A percentile compares a stretch with the other conserved stretches of the same genome.
These are phyloP conservation scores for Patiria pectinifera DNA, from an alignment of 53 echinoderm and acorn worm genomes.

Conservation along the genomic window DNA sequence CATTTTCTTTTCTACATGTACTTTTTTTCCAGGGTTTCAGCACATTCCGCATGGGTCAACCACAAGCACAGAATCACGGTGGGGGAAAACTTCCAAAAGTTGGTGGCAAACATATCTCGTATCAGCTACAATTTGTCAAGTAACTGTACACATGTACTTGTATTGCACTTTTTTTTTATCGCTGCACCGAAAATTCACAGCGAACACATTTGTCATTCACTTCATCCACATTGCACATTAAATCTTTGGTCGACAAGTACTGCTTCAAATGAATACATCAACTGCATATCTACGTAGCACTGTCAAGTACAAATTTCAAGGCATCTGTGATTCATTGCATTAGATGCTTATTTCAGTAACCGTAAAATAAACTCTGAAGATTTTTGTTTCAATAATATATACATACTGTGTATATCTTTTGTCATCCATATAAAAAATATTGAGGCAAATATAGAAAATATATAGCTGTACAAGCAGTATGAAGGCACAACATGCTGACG, in stretches of 20 bases:
- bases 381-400: not conserved
- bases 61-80: slow-evolving; percentile 1
- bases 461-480: not conserved
- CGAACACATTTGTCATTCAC: not conserved
- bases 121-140: not conserved
- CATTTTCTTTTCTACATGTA: not conserved
- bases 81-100: not conserved
- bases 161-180: not conserved
- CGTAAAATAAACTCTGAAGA: not conserved
- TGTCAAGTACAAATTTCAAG: not conserved
- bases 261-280: not conserved
- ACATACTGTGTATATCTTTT: not conserved
- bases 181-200: not conserved
- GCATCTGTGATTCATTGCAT: slow-evolving; percentile 41
- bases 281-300: not conserved
- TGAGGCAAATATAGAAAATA: not conserved
- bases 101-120: not conserved
- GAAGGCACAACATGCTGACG: slow-evolving; percentile 41
- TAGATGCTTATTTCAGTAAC: slow-evolving; percentile 2
- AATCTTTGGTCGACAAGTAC: slow-evolving; percentile 26
- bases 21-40: not conserved
- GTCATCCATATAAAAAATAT: slow-evolving; percentile 42
- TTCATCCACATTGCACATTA: not conserved
- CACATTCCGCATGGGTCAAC: slow-evolving; percentile 7
- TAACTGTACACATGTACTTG: not conserved